Evolutionary conservation across 1,140 invertebrate genomes (phyloP).

Genomic region (Drosophila nigrodunni): DNA sequence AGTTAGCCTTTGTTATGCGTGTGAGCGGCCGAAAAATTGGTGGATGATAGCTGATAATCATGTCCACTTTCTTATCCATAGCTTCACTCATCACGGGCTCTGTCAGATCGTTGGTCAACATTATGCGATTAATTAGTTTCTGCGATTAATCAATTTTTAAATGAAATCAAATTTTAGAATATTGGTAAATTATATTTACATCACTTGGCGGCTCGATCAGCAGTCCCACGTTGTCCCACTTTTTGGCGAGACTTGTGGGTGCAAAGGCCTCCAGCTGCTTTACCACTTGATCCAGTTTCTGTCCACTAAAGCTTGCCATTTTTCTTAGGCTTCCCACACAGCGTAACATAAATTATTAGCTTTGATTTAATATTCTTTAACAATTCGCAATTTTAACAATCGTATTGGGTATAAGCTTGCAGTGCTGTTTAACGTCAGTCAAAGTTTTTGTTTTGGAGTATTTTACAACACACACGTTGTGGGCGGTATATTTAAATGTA

Average conservation of each 20-base stretch:
- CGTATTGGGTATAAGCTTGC: neutral
- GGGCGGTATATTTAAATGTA: neutral
- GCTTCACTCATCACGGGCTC: slow-evolving; percentile 95
- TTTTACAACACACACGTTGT: neutral
- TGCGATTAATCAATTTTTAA: slow-evolving; percentile 14
- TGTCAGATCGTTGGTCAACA: slow-evolving; percentile 98
- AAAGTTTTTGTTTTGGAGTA: neutral
- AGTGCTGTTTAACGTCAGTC: slow-evolving; percentile 17
- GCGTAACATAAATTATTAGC: slow-evolving; percentile 28
- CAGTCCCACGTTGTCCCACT: slow-evolving; percentile 98
- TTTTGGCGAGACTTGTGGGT: slow-evolving; percentile 89
- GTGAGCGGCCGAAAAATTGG: slow-evolving; percentile 96
- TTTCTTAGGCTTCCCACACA: slow-evolving; percentile 29
- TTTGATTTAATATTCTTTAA: neutral
- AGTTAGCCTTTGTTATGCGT: slow-evolving; percentile 91
- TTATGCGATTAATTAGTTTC: slow-evolving; percentile 87
- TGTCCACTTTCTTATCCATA: slow-evolving; percentile 87
- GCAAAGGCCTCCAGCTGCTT: slow-evolving; percentile 89
- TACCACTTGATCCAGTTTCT: slow-evolving; percentile 87
- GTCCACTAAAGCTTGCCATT: slow-evolving; percentile 78
- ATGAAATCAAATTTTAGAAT: no score
- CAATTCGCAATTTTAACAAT: slow-evolving; percentile 1
- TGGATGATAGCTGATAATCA: slow-evolving; percentile 98
- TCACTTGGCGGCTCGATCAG: slow-evolving; percentile 91
- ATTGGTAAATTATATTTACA: slow-evolving; percentile 9